phyloP scores from a whole-genome alignment of 2,113 vertebrate genomes.

The Arvicanthis niloticus region DNA sequence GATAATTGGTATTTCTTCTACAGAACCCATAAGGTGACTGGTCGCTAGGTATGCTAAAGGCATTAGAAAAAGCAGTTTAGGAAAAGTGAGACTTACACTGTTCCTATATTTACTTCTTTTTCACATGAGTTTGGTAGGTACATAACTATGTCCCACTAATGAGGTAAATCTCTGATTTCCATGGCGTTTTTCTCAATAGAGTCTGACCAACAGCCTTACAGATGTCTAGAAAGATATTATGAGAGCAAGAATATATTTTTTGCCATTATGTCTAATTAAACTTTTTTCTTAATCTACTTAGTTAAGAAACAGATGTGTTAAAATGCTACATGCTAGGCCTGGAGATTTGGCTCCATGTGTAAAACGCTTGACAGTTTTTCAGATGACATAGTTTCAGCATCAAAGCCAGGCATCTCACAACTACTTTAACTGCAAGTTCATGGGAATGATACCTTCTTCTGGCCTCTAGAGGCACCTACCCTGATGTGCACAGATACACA shows the following conservation, averaged over 20 bases:
- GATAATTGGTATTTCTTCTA: not conserved
- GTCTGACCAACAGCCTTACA: not conserved
- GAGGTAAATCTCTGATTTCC: not conserved
- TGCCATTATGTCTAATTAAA: constrained; percentile 25
- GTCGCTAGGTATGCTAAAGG: not conserved
- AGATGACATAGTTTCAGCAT: not conserved
- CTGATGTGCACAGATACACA: not conserved
- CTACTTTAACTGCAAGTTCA: not conserved
- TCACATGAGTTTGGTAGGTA: not conserved
- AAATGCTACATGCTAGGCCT: not conserved
- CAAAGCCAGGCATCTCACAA: not conserved
- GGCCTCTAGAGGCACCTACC: not conserved
- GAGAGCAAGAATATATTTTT: not conserved
- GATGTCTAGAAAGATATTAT: constrained; percentile 8
- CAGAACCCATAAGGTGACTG: not conserved
- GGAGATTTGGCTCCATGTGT: not conserved
- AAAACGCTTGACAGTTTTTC: not conserved
- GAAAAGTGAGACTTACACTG: not conserved
- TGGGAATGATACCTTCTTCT: no score
- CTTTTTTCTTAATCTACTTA: not conserved
- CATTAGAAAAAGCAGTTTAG: constrained; percentile 14
- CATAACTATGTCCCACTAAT: not conserved
- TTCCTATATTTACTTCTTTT: not conserved
- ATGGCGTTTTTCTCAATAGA: not conserved
- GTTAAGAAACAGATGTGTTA: not conserved